phyloP scores from a whole-genome alignment of 2,888 invertebrate genomes.

The Xestobium rufovillosum region DNA sequence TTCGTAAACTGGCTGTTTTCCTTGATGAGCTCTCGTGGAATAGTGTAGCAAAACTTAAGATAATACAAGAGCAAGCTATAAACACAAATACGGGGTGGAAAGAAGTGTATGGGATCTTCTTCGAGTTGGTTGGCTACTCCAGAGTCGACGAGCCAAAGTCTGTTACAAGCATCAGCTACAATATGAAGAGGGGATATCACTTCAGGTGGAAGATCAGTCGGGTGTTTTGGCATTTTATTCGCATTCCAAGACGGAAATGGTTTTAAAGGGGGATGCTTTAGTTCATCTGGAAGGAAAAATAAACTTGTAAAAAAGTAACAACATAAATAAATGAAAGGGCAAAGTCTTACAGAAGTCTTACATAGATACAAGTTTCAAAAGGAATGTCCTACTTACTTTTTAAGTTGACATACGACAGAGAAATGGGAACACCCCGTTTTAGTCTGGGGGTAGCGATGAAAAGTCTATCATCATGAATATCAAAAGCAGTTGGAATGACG shows the following conservation, averaged over 20 bases:
- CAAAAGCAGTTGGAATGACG: too few relatives aligned
- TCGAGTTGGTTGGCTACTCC: slow-evolving; percentile 60
- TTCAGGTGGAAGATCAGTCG: slow-evolving; percentile 49
- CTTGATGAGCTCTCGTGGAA: slow-evolving; percentile 59
- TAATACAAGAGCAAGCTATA: slow-evolving; percentile 67
- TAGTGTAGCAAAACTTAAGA: slow-evolving; percentile 55
- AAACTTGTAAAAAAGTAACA: too few relatives aligned
- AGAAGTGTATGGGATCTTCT: slow-evolving; percentile 43
- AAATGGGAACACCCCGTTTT: too few relatives aligned
- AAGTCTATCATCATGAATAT: too few relatives aligned
- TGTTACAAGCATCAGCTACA: slow-evolving; percentile 65
- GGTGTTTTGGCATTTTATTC: slow-evolving; percentile 50
- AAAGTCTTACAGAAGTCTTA: too few relatives aligned
- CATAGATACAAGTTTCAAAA: too few relatives aligned
- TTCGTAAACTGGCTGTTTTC: slow-evolving; percentile 66
- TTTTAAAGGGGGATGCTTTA: too few relatives aligned
- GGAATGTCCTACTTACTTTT: too few relatives aligned
- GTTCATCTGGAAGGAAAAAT: too few relatives aligned
- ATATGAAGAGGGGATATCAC: slow-evolving; percentile 67
- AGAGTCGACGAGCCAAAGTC: slow-evolving; percentile 73
- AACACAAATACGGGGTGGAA: slow-evolving; percentile 57
- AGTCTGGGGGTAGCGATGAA: too few relatives aligned
- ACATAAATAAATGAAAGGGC: too few relatives aligned
- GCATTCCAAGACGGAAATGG: slow-evolving; percentile 77
- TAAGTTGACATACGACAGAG: too few relatives aligned